Evolutionary conservation across 2,797 vertebrate species (phyloP), one percentile per base, ranked within the genome.

Genomic region (Hyperoplus lanceolatus): DNA sequence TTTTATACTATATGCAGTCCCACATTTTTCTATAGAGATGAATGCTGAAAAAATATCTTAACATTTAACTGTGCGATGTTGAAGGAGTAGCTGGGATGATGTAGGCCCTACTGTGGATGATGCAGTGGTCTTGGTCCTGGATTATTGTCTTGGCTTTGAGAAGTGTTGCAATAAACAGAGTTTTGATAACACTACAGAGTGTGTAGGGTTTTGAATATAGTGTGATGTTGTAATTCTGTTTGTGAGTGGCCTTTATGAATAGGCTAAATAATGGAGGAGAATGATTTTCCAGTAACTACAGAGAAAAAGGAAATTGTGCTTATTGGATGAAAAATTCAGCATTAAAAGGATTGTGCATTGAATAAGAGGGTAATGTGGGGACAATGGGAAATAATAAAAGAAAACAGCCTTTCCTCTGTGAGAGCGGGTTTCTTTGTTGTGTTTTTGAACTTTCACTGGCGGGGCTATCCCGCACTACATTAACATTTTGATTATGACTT

Each of bases 401-500:
- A 78, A 75, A 81, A 75, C 21, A 36, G 41, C 50, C n/a, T 42
- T 53, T 3, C 53, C 7, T 39, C 51, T 46, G 18, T 42, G 13
- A 77, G 60, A 8, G 49, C 66, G 75, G 46, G 46, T 57, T 69
- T 45, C 61, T 68, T 38, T 65, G 13, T 64, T 54, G 16, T 50
- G 10, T 78, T 84, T 81, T 68, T 54, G 6, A 39, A 67, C 76
- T 80, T 67, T 59, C 16, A 50, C 14, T 61, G 29, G 14, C 42
- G 46, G 18, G 39, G 29, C 57, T 58, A 36, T 4, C 48, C 51
- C 58, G 8, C 2, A 15, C n/a, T 71, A 39, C 73, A 82, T 86
- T 89, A 77, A 75, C 67, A 87, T 83, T 85, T 82, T 79, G 54
- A 82, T 81, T 77, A 81, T 83, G 49, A 83, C 58, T 82, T 59